Base-by-base conservation (phyloP, 1,140 invertebrate species). In the Babylonia areolata region DNA sequence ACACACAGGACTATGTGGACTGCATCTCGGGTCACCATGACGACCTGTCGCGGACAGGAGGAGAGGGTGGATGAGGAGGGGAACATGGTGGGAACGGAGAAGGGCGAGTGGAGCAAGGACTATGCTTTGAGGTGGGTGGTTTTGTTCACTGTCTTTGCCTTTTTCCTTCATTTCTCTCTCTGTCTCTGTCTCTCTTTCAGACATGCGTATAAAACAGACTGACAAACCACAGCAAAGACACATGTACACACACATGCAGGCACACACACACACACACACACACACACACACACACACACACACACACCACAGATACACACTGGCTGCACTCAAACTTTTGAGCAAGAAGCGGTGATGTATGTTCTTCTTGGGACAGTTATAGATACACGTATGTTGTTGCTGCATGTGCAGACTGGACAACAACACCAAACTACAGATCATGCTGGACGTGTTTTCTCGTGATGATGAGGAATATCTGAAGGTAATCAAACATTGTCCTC, bases 401-500 rank as follows among this genome's bases (percentile, higher is more conserved):
- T 79, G 35, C n/a, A n/a, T 79, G 11, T 79, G 37, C 79, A 93
- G 93, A 51, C 86, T 94, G 31, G 93, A 93, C 84, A 94, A 94
- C 87, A 94, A 94, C 85, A 90, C 90, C 33, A 89, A 90, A 39
- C 84, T 94, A 15, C 88, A 91, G 73, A 87, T 94, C 39, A 92
- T 93, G 90, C 85, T 94, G 54, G 91, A 94, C 69, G 85, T 94
- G 15, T 93, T 93, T 89, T 87, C 91, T 58, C 89, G 91, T 75
- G 90, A 93, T 82, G 92, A 94, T 81, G 94, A 94, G 90, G 84
- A 91, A 46, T 92, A 94, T 84, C 81, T 92, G 23, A 94, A 93
- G 90, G 94, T 94, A 64, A 23, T 9, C 46, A 0, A 12, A 51
- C 46, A 51, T 51, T 3, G 46, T 51, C 17, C 46, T 51, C 9